Percentiles rank a stretch among this genome's conserved stretches.
phyloP scores from a whole-genome alignment of 2,113 vertebrate genomes.

The Mixornis gularis region DNA sequence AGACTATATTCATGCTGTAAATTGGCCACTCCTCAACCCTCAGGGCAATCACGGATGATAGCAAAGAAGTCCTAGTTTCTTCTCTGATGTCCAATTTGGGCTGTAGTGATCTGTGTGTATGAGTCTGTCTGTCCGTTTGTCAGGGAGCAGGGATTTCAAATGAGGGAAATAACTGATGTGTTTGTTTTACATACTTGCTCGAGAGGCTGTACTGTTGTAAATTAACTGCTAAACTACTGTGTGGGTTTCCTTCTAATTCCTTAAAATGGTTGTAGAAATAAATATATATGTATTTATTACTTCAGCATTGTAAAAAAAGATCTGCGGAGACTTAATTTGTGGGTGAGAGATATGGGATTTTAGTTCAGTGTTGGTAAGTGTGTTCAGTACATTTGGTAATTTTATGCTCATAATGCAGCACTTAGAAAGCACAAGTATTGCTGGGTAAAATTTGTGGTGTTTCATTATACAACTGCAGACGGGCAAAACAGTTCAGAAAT shows the following conservation, averaged over 20 bases:
- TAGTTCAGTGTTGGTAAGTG: conserved; percentile 43
- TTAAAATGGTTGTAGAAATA: conserved; percentile 51
- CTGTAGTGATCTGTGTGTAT: conserved; percentile 40
- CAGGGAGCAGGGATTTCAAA: conserved; percentile 52
- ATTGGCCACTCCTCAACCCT: conserved; percentile 42
- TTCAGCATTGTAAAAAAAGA: conserved; percentile 31
- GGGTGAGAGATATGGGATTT: conserved; percentile 39
- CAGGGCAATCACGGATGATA: conserved; percentile 42
- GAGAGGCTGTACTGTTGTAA: conserved; percentile 37
- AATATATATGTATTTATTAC: conserved; percentile 49
- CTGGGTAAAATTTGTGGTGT: conserved; percentile 57
- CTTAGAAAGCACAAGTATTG: conserved; percentile 60
- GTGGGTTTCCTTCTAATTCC: conserved; percentile 50
- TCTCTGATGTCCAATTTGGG: conserved; percentile 49
- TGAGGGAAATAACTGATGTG: conserved; percentile 55
- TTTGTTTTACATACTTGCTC: conserved; percentile 60
- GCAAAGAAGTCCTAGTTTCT: conserved; percentile 38
- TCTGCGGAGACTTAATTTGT: conserved; percentile 62
- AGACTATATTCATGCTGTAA: conserved; percentile 42
- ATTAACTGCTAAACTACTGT: conserved; percentile 59
- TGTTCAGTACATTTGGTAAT: conserved; percentile 43
- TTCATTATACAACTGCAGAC: conserved; percentile 53
- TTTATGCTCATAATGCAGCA: conserved; percentile 56
- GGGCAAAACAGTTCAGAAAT: conserved; percentile 45
- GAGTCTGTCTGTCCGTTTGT: conserved; percentile 51